These are phyloP conservation scores for Chloropsis cyanopogon DNA, from an alignment of 2,113 vertebrate genomes.

Conservation along the genomic window DNA sequence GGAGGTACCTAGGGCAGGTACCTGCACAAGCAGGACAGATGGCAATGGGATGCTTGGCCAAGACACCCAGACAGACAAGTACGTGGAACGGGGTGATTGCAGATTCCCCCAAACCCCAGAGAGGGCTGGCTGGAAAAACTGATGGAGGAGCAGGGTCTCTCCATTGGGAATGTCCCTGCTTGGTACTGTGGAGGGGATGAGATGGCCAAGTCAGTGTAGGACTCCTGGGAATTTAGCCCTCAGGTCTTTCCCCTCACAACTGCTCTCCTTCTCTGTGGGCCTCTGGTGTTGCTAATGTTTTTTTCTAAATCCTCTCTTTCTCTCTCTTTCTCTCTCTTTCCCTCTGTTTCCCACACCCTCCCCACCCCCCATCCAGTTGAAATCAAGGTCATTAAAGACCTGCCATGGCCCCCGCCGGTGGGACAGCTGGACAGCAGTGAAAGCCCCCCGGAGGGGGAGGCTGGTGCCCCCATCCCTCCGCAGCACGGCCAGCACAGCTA, in stretches of 20 bases:
- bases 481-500: constrained; percentile 64
- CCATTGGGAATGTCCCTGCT: neutral
- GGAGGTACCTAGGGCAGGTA: neutral
- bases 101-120: neutral
- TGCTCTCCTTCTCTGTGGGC: neutral
- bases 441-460: constrained; percentile 78
- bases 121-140: neutral
- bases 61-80: accelerated
- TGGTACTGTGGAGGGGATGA: neutral
- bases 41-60: neutral
- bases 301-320: constrained; percentile 54
- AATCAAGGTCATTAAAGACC: constrained; percentile 99
- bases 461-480: constrained; percentile 60
- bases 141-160: neutral
- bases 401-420: constrained; percentile 96
- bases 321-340: constrained; percentile 5
- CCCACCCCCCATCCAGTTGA: constrained; percentile 83
- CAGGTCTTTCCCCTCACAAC: neutral
- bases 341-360: neutral
- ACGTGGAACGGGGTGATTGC: accelerated
- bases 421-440: constrained; percentile 91
- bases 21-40: neutral
- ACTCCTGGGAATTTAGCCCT: neutral
- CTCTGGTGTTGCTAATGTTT: neutral
- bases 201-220: neutral